phyloP scores from a whole-genome alignment of 2,888 invertebrate species.

The Agrotis puta region DNA sequence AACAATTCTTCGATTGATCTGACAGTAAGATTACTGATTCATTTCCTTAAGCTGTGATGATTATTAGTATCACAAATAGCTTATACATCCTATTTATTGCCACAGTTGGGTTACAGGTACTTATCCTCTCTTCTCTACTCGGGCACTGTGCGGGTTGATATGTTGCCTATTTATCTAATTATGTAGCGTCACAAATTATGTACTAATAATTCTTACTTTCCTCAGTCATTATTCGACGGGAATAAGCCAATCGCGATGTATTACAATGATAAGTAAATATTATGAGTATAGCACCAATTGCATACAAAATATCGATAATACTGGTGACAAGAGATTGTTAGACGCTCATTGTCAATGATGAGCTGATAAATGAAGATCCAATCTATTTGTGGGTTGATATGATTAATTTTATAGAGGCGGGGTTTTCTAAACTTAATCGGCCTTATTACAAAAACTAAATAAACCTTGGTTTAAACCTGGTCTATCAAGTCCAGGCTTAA shows the following conservation, averaged over 20 bases:
- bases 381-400: not conserved
- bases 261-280: constrained; percentile 57
- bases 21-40: not conserved
- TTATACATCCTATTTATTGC: too few species aligned
- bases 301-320: constrained; percentile 72
- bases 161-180: too few species aligned
- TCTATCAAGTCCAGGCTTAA: too few species aligned
- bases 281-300: constrained; percentile 82
- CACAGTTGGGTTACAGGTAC: too few species aligned
- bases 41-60: too few species aligned
- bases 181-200: not conserved
- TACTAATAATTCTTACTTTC: constrained; percentile 25
- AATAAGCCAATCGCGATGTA: constrained; percentile 52
- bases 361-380: too few species aligned
- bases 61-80: too few species aligned
- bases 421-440: too few species aligned
- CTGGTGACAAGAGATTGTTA: constrained; percentile 57
- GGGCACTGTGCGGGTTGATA: too few species aligned
- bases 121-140: too few species aligned
- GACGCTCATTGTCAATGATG: constrained; percentile 20
- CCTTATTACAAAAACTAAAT: too few species aligned
- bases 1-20: not conserved
- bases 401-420: not conserved
- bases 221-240: constrained; percentile 22
- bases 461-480: too few species aligned